Evolutionary conservation across 2,888 invertebrate genomes (phyloP).

Genomic region (Agrenia bidenticulata): DNA sequence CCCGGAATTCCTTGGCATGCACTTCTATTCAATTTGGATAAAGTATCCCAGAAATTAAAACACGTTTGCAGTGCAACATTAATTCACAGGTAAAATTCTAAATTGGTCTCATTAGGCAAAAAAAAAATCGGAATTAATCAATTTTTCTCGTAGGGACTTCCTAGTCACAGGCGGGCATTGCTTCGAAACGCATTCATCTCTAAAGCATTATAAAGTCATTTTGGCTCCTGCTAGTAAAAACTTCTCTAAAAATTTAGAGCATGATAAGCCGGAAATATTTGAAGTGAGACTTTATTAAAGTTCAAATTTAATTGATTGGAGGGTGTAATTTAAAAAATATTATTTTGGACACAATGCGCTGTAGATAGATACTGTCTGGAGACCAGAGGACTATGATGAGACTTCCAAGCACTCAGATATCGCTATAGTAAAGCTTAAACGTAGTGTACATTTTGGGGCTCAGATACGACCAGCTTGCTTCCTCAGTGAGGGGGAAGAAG

Average conservation of each 20-base stretch:
- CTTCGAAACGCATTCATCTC: background rate
- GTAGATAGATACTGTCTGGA: conserved; percentile 28
- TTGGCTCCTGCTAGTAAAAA: conserved; percentile 27
- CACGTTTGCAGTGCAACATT: conserved; percentile 23
- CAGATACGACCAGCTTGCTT: conserved; percentile 30
- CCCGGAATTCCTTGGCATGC: conserved; percentile 40
- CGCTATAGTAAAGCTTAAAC: conserved; percentile 32
- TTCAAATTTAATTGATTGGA: too few species aligned
- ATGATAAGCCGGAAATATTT: conserved; percentile 13
- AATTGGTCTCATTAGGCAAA: too few species aligned
- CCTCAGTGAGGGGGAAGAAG: background rate
- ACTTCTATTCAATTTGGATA: conserved; percentile 22
- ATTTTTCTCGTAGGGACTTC: too few species aligned
- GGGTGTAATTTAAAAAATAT: too few species aligned
- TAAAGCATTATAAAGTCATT: conserved; percentile 19
- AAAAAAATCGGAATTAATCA: too few species aligned
- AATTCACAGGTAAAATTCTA: too few species aligned
- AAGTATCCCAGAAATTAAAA: background rate
- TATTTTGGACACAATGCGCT: too few species aligned
- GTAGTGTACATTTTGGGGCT: conserved; percentile 25
- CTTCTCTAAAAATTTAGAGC: conserved; percentile 30
- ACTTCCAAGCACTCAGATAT: background rate
- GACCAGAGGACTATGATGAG: conserved; percentile 17
- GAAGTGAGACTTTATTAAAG: conserved; percentile 26
- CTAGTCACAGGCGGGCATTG: conserved; percentile 15